Percentiles rank a stretch among this genome's conserved stretches.
These are phyloP conservation scores for Drosophila repleta DNA, from an alignment of 1,140 invertebrate genomes.

Conservation along the genomic window DNA sequence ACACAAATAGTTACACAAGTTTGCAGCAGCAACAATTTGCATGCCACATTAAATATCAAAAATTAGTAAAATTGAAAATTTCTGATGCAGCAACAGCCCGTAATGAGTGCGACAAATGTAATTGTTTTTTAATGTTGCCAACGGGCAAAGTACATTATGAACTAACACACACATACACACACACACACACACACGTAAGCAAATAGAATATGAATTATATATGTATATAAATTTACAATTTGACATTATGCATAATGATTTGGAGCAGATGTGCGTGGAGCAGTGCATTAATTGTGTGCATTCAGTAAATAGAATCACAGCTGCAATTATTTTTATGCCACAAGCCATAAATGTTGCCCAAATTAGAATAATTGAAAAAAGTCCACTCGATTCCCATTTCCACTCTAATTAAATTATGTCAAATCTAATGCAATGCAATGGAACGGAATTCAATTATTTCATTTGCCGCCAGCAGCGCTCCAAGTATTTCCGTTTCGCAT, in stretches of 20 bases:
- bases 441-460: too few relatives aligned
- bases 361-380: constrained; percentile 17
- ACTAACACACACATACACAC: too few relatives aligned
- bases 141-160: neutral
- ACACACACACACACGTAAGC: neutral
- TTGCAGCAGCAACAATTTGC: neutral
- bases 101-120: constrained; percentile 38
- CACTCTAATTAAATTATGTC: neutral
- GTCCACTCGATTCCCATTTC: constrained; percentile 6
- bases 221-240: neutral
- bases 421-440: too few relatives aligned
- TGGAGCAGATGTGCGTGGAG: neutral
- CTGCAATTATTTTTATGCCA: constrained; percentile 10
- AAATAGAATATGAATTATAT: neutral
- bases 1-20: neutral
- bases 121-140: constrained; percentile 25
- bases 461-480: neutral
- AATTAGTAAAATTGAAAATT: neutral
- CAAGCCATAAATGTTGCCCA: neutral
- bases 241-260: constrained; percentile 23
- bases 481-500: too few relatives aligned
- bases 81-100: constrained; percentile 1
- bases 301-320: constrained; percentile 17
- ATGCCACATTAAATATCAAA: constrained; percentile 7
- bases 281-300: neutral